Base-by-base conservation (phyloP, 2,888 invertebrate species). In the Stegana nigrithorax region DNA sequence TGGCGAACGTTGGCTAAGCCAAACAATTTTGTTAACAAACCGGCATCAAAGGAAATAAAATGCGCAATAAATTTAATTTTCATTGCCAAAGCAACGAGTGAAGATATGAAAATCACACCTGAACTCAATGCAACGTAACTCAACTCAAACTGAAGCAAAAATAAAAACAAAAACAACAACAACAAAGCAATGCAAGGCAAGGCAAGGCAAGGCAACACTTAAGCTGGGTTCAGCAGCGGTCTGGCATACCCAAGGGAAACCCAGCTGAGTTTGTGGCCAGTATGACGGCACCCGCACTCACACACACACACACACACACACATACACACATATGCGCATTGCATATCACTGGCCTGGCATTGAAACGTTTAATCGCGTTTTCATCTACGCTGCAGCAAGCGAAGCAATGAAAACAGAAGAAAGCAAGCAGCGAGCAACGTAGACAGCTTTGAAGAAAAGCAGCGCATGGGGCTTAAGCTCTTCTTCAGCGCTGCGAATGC, bases 41-140 rank as follows among this genome's bases (percentile, higher is more conserved):
- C 71, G 78, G 81, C 81, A 81, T 81, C 81, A 80, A 81, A 77
- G 75, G 75, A 81, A 82, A 81, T 82, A 82, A 82, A 82, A 82
- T 73, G 81, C 73, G 81, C 78, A 77, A 83, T 82, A 82, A 82
- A 82, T 82, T 82, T 81, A 67, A 73, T 78, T 78, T 73, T 63
- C 73, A 66, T 67, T 67, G 68, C 64, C 66, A 55, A 42, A 67
- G 65, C 63, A 53, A 66, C 19, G 32, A 10, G 29, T n/a, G 23
- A 45, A 45, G 23, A 23, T 23, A 67, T 63, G 65, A 71, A 67
- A 71, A 67, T 67, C 68, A 71, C 69, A 71, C 68, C 66, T 65
- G 59, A 55, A 32, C 1, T 36, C 53, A 55, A 17, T 39, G 39
- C 10, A 39, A n/a, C n/a, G n/a, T n/a, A n/a, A n/a, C n/a, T n/a